These are phyloP conservation scores for Pipistrellus kuhlii DNA, from an alignment of 2,797 vertebrate species.

Conservation along the genomic window DNA sequence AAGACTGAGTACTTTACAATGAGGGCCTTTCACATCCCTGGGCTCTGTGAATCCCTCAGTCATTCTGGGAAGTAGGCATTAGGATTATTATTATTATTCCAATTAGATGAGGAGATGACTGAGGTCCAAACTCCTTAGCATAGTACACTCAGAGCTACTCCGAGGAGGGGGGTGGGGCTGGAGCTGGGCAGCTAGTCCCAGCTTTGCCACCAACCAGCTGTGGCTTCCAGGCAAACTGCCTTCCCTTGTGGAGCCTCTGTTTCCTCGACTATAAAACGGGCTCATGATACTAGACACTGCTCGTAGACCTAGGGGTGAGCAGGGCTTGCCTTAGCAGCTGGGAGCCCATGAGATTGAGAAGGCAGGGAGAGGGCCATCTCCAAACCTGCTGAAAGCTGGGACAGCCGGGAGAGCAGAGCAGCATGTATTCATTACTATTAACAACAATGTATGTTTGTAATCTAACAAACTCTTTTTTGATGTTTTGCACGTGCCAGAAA, in stretches of 20 bases:
- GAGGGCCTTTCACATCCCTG: conserved; percentile 60
- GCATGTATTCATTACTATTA: background rate
- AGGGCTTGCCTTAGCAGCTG: background rate
- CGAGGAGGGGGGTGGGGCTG: too few relatives aligned
- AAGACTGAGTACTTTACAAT: conserved; percentile 68
- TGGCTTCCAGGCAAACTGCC: background rate
- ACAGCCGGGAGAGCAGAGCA: background rate
- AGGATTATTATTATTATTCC: conserved; percentile 75
- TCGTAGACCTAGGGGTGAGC: background rate
- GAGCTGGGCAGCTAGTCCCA: background rate
- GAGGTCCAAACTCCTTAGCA: conserved; percentile 39
- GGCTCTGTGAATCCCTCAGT: background rate
- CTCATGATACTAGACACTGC: background rate
- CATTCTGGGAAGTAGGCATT: conserved; percentile 57
- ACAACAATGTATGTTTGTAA: background rate
- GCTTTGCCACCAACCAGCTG: background rate
- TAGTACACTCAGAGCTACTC: background rate
- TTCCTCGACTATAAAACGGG: background rate
- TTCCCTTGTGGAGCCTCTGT: background rate
- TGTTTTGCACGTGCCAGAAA: background rate
- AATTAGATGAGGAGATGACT: conserved; percentile 62
- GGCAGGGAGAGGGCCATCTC: background rate
- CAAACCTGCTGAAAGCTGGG: background rate
- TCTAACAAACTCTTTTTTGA: background rate
- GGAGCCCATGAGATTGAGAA: background rate